Evolutionary conservation across 2,113 vertebrate genomes (phyloP).

Genomic region (Herpetotheres cachinnans): DNA sequence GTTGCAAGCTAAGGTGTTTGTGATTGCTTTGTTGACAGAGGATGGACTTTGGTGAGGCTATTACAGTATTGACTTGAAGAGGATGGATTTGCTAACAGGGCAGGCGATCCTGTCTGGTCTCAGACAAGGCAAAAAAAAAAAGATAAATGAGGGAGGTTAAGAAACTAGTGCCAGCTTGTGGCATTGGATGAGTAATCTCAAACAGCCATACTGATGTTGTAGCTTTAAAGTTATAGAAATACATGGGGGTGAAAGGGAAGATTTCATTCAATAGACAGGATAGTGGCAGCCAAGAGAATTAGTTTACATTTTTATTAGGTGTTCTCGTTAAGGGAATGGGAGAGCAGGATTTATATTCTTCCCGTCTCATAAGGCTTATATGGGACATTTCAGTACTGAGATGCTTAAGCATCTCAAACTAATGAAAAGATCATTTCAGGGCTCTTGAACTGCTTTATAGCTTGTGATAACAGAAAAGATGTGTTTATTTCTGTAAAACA

Average conservation of each 20-base stretch:
- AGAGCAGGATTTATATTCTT: conserved; percentile 31
- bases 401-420: conserved; percentile 42
- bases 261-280: neutral
- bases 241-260: conserved; percentile 6
- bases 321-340: conserved; percentile 40
- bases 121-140: neutral
- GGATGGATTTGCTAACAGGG: neutral
- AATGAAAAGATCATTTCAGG: conserved; percentile 62
- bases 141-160: neutral
- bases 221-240: conserved; percentile 38
- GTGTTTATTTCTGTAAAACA: conserved; percentile 41
- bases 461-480: conserved; percentile 25
- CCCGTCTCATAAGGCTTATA: conserved; percentile 20
- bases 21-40: neutral
- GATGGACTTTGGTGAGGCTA: neutral
- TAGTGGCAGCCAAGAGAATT: conserved; percentile 17
- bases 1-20: neutral
- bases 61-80: neutral
- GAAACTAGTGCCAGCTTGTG: neutral
- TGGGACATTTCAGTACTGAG: conserved; percentile 28
- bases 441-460: conserved; percentile 52
- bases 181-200: neutral
- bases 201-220: neutral
- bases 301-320: conserved; percentile 56
- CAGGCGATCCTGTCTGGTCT: neutral